Base-by-base conservation (phyloP, 2,888 invertebrate species). In the Sylvicola cinctus region DNA sequence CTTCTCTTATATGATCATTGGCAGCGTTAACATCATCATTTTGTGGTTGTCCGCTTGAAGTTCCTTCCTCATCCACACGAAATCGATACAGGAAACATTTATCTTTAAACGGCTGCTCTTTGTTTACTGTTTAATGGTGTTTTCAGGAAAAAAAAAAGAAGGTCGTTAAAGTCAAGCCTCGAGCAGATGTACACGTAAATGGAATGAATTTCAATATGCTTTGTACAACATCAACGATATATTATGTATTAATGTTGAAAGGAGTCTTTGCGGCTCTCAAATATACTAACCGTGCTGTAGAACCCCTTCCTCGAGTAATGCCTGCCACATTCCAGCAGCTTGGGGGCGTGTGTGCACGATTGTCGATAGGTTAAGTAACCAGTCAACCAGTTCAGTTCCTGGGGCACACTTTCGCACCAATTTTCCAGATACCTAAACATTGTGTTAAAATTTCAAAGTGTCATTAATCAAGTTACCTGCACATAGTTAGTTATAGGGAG, bases 301-400 rank as follows among this genome's bases (percentile, higher is more conserved):
- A 39, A 80, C 70, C 31, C 78, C 77, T 55, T 81, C 78, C 52
- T 83, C 83, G 28, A 83, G 60, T 35, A 83, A 57, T 1, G 74
- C 76, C 53, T 84, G 83, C 78, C 79, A 83, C 74, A 83, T 80
- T 40, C 76, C 79, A 32, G 74, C 69, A 33, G 78, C 77, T 50
- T 77, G 75, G 41, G 68, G 65, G 39, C 79, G 61, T 17, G 63
- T 65, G 46, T 74, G 71, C 11, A 72, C 70, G 42, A 63, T 61
- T 36, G 67, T 58, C 33, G 70, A 66, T 44, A 74, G 60, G 44
- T 66, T 65, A 44, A 77, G 55, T 40, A 83, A 53, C 81, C 81
- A 84, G 53, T 81, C 79, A 31, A 80, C 77, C 55, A 83, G 66
- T 53, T 83, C 81, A 1, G 73, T 72, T 38, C 81, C 83, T 8